Evolutionary conservation across 2,888 invertebrate genomes (phyloP).

Genomic region (Pristionchus maxplancki): DNA sequence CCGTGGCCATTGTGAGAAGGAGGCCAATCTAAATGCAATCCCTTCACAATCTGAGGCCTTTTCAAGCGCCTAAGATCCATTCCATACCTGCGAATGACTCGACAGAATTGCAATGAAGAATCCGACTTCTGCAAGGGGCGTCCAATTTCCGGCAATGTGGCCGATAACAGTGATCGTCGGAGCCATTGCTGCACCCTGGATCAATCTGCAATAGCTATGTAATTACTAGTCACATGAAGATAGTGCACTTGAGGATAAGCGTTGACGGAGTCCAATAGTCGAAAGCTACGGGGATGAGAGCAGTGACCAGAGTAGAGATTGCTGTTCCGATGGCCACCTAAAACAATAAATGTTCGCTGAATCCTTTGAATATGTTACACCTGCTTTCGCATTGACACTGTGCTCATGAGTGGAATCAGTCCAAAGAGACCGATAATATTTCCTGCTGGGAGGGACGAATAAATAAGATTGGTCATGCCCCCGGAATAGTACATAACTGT

Average conservation of each 20-base stretch:
- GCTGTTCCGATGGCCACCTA: conserved; percentile 43
- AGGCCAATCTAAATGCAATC: conserved; percentile 54
- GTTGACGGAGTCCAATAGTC: conserved; percentile 50
- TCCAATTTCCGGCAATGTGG: conserved; percentile 55
- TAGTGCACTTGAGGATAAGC: conserved; percentile 49
- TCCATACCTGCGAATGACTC: conserved; percentile 57
- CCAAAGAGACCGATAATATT: conserved; percentile 30
- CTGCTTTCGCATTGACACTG: conserved; percentile 26
- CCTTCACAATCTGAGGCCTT: no score
- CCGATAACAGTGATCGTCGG: conserved; percentile 56
- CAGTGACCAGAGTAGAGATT: conserved; percentile 43
- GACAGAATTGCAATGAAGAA: conserved; percentile 56
- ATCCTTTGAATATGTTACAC: neutral
- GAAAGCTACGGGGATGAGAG: conserved; percentile 32
- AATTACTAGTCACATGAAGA: no score
- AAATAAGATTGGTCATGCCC: conserved; percentile 37
- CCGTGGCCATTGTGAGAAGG: conserved; percentile 55
- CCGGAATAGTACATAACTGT: conserved; percentile 48
- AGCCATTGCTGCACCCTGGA: conserved; percentile 56
- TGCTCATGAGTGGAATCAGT: conserved; percentile 12
- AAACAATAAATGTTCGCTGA: neutral
- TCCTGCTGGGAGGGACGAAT: conserved; percentile 49
- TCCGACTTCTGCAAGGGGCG: conserved; percentile 56
- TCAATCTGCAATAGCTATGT: conserved; percentile 44
- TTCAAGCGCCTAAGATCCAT: no score